Evolutionary conservation across 1,140 invertebrate species (phyloP), one percentile per base, ranked within the genome.

Genomic region (Ephestia elutella): DNA sequence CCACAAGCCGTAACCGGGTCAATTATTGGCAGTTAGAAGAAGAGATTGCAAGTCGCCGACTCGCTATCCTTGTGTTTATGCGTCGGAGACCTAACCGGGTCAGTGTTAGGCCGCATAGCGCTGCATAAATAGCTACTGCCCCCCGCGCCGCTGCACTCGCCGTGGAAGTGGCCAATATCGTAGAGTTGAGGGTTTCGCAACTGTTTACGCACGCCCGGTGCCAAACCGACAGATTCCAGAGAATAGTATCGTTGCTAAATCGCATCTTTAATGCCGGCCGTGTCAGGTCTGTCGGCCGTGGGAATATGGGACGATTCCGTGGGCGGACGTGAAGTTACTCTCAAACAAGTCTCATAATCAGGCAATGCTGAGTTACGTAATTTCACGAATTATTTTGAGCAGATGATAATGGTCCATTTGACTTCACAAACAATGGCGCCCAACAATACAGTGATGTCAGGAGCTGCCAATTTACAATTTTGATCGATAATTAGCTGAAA

Each of bases 101-200:
- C 84, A 87, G 84, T 87, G 84, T 85, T 87, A 87, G 84, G 80
- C 75, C 84, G 75, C 80, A 84, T 83, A 83, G 75, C 75, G 72
- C 71, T 80, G 79, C 79, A 82, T 78, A 86, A 83, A 86, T 86
- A 86, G 83, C 76, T 63, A 57, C 51, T 55, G 21, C 35, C 38
- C 58, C 20, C 60, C n/a, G 57, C 56, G 19, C 70, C 51, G 57
- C 59, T 66, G 68, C 65, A 61, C 58, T 61, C 62, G 30, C 55
- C 59, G 28, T 51, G 50, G 58, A 66, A 58, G 60, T 64, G 69
- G 65, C 67, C 62, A 66, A 74, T 73, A 75, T 78, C 69, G 71
- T 69, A 65, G 68, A 66, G 59, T 68, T 63, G 55, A 49, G 63
- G 49, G 58, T 82, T 81, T 85, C 80, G 77, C 73, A 82, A 81